phyloP scores from a whole-genome alignment of 1,140 invertebrate genomes.

The Drosophila pruinosa region DNA sequence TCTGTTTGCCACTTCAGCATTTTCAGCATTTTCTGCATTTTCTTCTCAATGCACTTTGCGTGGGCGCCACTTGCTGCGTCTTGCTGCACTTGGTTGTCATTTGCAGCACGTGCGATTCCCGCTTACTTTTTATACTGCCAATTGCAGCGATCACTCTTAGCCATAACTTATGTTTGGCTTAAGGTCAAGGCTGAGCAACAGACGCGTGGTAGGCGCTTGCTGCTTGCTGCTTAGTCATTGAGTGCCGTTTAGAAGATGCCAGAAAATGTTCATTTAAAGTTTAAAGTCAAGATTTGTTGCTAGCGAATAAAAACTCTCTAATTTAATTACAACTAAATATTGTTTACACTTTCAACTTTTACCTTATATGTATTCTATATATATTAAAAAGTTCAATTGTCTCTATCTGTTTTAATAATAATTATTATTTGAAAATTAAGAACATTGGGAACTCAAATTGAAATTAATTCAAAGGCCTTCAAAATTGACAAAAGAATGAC shows the following conservation, averaged over 20 bases:
- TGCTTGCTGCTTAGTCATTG: constrained; percentile 21
- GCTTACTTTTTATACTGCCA: constrained; percentile 9
- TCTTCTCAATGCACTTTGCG: not conserved
- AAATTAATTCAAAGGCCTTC: too few species aligned
- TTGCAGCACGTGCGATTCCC: constrained; percentile 43
- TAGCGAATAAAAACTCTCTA: too few species aligned
- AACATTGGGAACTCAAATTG: too few species aligned
- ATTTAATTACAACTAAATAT: too few species aligned
- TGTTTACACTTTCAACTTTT: too few species aligned
- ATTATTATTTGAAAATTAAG: too few species aligned
- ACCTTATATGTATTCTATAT: too few species aligned
- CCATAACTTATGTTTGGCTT: constrained; percentile 1
- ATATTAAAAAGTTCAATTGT: too few species aligned
- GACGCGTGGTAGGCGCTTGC: not conserved
- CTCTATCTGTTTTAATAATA: too few species aligned
- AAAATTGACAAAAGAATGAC: too few species aligned
- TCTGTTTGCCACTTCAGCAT: constrained; percentile 37
- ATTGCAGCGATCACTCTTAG: constrained; percentile 1
- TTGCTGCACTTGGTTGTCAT: not conserved
- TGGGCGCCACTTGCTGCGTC: constrained; percentile 17
- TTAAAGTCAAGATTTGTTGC: not conserved
- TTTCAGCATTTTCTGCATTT: constrained; percentile 24
- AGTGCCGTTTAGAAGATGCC: not conserved
- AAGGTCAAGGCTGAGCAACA: constrained; percentile 33
- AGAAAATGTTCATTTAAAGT: not conserved